Percentiles rank a stretch among this genome's conserved stretches.
Conservation (phyloP, 2,113 vertebrate genomes). For the Seriola quinqueradiata region DNA sequence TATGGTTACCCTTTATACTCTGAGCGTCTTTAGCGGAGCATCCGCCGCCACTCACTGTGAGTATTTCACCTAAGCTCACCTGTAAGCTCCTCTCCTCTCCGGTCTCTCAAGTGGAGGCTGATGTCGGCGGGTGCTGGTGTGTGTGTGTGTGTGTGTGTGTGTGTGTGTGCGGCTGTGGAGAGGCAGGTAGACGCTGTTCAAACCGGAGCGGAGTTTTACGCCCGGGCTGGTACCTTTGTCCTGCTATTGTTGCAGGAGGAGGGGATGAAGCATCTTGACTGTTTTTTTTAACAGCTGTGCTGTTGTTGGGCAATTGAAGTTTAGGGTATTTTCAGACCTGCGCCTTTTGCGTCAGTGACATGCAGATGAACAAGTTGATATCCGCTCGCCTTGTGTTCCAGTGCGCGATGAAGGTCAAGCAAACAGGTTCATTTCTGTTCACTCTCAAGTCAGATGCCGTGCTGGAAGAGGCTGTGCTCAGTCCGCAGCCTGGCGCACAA, state of each 20-base stretch:
- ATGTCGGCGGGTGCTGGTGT: neutral
- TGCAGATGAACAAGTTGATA: conserved; percentile 26
- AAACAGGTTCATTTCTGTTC: conserved; percentile 35
- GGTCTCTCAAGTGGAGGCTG: neutral
- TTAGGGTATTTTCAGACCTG: neutral
- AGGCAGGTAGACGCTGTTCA: neutral
- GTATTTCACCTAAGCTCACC: conserved; percentile 70
- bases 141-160: no score
- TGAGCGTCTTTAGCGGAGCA: conserved; percentile 71
- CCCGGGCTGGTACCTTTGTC: neutral
- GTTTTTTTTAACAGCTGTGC: neutral
- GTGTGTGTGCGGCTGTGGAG: neutral
- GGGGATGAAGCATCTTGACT: neutral
- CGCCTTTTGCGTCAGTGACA: neutral
- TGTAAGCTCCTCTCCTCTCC: conserved; percentile 37
- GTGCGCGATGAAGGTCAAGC: conserved; percentile 62
- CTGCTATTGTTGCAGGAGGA: neutral
- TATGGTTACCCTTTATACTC: conserved; percentile 54
- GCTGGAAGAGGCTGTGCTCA: neutral
- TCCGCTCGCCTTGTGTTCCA: neutral
- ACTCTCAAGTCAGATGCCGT: neutral
- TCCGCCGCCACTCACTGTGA: conserved; percentile 81
- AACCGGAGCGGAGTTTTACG: neutral
- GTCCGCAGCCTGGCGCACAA: neutral
- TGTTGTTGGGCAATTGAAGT: neutral